phyloP scores from a whole-genome alignment of 2,113 vertebrate species.

The Danionella cerebrum region DNA sequence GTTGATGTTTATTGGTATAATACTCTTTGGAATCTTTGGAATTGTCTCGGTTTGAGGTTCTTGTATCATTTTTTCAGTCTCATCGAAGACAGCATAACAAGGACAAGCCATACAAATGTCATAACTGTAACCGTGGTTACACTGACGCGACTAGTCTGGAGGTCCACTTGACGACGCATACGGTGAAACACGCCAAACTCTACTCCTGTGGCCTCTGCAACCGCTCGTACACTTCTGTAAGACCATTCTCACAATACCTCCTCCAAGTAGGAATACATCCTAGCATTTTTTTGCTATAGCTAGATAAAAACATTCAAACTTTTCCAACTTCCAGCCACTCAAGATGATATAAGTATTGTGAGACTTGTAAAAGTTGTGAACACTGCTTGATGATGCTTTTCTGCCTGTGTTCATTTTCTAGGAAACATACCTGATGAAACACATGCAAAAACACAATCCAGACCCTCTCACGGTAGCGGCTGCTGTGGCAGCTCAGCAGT shows the following conservation, averaged over 20 bases:
- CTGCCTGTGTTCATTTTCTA: slow-evolving; percentile 36
- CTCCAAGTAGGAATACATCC: too few relatives aligned
- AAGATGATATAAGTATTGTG: too few relatives aligned
- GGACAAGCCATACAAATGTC: slow-evolving; percentile 98
- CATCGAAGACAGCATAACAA: slow-evolving; percentile 98
- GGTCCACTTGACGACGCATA: slow-evolving; percentile 94
- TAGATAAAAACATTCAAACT: too few relatives aligned
- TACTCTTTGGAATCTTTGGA: too few relatives aligned
- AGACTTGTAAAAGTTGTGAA: too few relatives aligned
- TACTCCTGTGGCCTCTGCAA: slow-evolving; percentile 94
- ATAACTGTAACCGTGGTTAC: slow-evolving; percentile 95
- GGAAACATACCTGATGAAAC: slow-evolving; percentile 98
- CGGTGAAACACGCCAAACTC: slow-evolving; percentile 95
- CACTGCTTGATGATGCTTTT: too few relatives aligned
- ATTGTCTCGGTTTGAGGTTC: too few relatives aligned
- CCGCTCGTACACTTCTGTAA: slow-evolving; percentile 91
- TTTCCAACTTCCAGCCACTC: too few relatives aligned
- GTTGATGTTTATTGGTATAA: too few relatives aligned
- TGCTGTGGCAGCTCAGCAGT: slow-evolving; percentile 60
- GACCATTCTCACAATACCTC: slow-evolving; percentile 26
- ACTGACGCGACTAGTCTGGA: slow-evolving; percentile 89
- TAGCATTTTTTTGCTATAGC: too few relatives aligned
- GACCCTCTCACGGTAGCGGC: slow-evolving; percentile 63
- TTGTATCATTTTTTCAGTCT: slow-evolving; percentile 66
- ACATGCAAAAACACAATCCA: slow-evolving; percentile 98